Evolutionary conservation across 2,113 vertebrate genomes (phyloP), one percentile per base, ranked within the genome.

Genomic region (Progne subis): DNA sequence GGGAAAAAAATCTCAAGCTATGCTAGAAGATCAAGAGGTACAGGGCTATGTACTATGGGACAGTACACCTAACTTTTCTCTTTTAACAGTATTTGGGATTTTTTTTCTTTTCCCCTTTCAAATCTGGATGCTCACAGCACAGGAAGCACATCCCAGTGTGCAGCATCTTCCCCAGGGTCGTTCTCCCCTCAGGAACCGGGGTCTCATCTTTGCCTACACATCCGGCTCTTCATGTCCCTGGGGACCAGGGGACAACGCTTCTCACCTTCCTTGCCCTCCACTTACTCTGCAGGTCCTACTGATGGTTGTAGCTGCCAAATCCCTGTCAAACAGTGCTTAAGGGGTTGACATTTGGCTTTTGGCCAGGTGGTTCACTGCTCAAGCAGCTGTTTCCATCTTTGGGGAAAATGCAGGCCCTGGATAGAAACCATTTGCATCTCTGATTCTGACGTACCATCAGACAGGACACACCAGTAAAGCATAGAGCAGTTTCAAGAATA

Each of bases 81-180:
- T 67, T 44, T 47, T n/a, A 84, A 68, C 12, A 21, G 17, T 31
- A 75, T 47, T 39, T 28, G 19, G n/a, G 8, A 25, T 18, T 53
- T 21, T 46, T 37, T 56, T 31, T 37, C 4, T 41, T 63, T 29
- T 18, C 6, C 8, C 21, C 14, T 29, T 81, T 63, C 24, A 39
- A 12, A 28, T 41, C 41, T 39, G 47, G 18, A 41, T 46, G 34
- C 11, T 88, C 3, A 56, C 32, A 65, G 63, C 2, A 0, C 28
- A 50, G 39, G 19, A 80, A 86, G 37, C 43, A 49, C 24, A 82
- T 28, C 41, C 41, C 56, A 39, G 15, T 4, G 5, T n/a, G 19
- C 2, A 8, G 17, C 31, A 65, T 17, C 21, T 65, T 72, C 11
- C 26, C 13, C 1, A 1, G 0, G 39, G 15, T 9, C 0, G 0